Base-by-base conservation (phyloP, 2,113 vertebrate species). In the Salvelinus fontinalis region DNA sequence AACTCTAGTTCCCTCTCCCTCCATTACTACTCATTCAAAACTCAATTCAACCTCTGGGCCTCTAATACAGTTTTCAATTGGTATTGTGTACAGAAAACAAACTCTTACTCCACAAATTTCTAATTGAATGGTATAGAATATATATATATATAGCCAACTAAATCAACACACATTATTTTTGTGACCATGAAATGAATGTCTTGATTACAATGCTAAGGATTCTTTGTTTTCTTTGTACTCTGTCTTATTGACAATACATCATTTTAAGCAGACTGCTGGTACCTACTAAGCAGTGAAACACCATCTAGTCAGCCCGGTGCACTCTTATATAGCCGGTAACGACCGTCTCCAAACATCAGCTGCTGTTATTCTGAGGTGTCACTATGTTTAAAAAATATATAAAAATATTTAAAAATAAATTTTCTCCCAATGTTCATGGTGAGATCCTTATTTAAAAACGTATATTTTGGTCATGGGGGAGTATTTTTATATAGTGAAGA, bases 381-480 rank as follows among this genome's bases (percentile, higher is more conserved):
- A 59, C 76, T 66, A 26, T 51, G 74, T 44, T 83, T 75, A 22
- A 27, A 27, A 27, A 27, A 27, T 1, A 26, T 26, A 26, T 26
- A 26, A 1, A 26, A 26, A 26, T 26, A 26, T 26, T 26, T 1
- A 26, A 26, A 26, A 26, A 26, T 26, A 2, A 26, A 26, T 26
- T 85, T 79, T 81, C 86, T 90, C 87, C 84, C 87, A 89, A 74
- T 86, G 88, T 90, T 92, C 90, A 89, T 88, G 91, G 87, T 89
- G 90, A 91, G 83, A 85, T 51, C 75, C 51, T 84, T 85, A 83
- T 88, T 78, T 83, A 85, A 68, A 34, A 34, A 8, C 1, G 0
- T n/a, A 1, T 44, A 81, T 81, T 85, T 86, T 87, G 81, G 90
- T 91, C 80, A 87, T 85, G 79, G 84, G 83, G 66, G 54, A 9